A percentile compares a stretch with the other conserved stretches of the same genome.
These are phyloP conservation scores for Calypte anna DNA, from an alignment of 2,113 vertebrate species.

Conservation along the genomic window DNA sequence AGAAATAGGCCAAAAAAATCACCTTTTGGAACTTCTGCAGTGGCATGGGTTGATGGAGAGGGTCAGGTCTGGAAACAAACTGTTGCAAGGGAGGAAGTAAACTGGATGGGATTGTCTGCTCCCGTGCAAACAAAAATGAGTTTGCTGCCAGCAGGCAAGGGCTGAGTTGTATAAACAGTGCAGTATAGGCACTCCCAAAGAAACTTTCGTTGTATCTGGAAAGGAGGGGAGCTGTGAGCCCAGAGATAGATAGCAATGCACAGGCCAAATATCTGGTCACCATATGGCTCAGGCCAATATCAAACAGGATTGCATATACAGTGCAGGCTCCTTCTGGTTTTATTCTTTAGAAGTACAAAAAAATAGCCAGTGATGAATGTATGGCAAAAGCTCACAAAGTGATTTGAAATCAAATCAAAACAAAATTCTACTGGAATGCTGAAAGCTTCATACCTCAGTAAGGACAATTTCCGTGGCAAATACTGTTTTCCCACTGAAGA, in stretches of 20 bases:
- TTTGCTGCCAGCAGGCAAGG: conserved; percentile 40
- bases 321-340: neutral
- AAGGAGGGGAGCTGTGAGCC: neutral
- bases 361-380: neutral
- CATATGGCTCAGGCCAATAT: neutral
- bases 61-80: neutral
- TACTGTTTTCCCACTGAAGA: conserved; percentile 20
- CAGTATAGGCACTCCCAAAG: neutral
- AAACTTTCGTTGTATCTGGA: neutral
- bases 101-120: neutral
- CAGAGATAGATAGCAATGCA: neutral
- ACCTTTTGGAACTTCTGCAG: neutral
- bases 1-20: neutral
- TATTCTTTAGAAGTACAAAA: neutral
- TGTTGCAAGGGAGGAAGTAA: neutral
- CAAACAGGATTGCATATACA: neutral
- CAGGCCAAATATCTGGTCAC: conserved; percentile 5
- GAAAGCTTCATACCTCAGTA: conserved; percentile 19
- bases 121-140: neutral
- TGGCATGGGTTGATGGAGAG: neutral
- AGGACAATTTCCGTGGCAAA: conserved; percentile 23
- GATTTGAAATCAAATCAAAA: conserved; percentile 35
- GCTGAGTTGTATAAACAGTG: neutral
- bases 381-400: neutral
- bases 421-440: conserved; percentile 38